These are phyloP conservation scores for Scrobipalpa costella DNA, from an alignment of 2,888 invertebrate genomes.

Conservation along the genomic window DNA sequence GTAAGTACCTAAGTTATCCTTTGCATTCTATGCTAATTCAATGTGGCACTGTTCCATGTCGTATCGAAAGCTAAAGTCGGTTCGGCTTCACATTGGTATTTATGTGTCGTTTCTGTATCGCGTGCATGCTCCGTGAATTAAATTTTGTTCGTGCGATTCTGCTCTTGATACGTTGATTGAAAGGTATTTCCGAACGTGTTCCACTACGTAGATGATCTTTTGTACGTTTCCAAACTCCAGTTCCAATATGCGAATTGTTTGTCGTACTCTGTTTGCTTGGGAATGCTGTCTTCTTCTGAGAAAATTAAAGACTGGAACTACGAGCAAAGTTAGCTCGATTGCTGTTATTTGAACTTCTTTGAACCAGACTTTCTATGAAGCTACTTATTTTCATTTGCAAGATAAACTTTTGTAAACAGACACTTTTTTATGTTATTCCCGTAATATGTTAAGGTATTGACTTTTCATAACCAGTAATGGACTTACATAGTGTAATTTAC, in stretches of 20 bases:
- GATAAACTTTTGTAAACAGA: background rate
- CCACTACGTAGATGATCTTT: constrained; percentile 29
- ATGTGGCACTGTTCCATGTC: background rate
- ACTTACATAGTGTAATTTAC: no score
- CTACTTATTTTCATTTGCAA: background rate
- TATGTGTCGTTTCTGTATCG: constrained; percentile 56
- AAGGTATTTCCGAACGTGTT: constrained; percentile 61
- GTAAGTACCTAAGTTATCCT: background rate
- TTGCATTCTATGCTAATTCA: background rate
- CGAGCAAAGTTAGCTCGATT: background rate
- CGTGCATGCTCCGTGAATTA: constrained; percentile 57
- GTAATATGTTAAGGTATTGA: no score
- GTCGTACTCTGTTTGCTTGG: constrained; percentile 4
- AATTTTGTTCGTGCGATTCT: constrained; percentile 55
- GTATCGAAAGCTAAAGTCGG: constrained; percentile 27
- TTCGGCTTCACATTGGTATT: constrained; percentile 55
- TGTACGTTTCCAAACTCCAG: constrained; percentile 29
- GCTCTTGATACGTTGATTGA: constrained; percentile 64
- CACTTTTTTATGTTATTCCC: background rate
- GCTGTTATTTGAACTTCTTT: constrained; percentile 10
- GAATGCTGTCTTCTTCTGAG: constrained; percentile 9
- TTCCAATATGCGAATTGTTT: constrained; percentile 24
- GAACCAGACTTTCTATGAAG: background rate
- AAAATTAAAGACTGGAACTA: constrained; percentile 12
- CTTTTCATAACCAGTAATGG: no score